phyloP scores from a whole-genome alignment of 2,113 vertebrate species.

The Progne subis region DNA sequence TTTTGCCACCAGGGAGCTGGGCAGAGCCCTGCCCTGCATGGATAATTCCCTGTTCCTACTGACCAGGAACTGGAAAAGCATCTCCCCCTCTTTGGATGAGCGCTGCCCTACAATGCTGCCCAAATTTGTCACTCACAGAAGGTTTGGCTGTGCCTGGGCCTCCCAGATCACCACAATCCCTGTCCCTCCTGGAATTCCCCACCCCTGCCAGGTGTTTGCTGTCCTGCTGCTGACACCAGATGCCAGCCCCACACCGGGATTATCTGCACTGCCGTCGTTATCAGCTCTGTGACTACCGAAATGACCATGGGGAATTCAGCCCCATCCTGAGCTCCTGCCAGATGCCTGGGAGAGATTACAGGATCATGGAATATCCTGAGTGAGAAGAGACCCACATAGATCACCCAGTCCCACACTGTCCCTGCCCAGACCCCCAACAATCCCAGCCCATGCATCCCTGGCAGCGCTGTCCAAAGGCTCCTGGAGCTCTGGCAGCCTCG shows the following conservation, averaged over 20 bases:
- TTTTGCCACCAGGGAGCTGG: not conserved
- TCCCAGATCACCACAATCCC: not conserved
- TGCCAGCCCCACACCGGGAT: not conserved
- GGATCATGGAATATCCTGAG: not conserved
- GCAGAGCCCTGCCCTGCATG: not conserved
- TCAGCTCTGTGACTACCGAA: not conserved
- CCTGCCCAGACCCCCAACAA: not conserved
- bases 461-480: not conserved
- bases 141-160: not conserved
- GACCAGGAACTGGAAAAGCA: not conserved
- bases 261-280: not conserved
- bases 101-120: rapidly evolving
- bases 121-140: not conserved
- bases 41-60: not conserved
- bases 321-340: not conserved
- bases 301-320: not conserved
- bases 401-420: rapidly evolving
- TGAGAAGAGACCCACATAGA: not conserved
- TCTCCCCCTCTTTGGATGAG: not conserved
- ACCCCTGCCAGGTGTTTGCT: not conserved
- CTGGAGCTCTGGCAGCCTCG: not conserved
- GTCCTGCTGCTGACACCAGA: not conserved
- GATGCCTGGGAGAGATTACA: not conserved
- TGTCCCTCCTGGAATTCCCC: not conserved
- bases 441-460: not conserved